Evolutionary conservation across 35 echinoderm and acorn worm species (phyloP), one percentile per base, ranked within the genome.

Genomic region (Holothuria glaberrima): DNA sequence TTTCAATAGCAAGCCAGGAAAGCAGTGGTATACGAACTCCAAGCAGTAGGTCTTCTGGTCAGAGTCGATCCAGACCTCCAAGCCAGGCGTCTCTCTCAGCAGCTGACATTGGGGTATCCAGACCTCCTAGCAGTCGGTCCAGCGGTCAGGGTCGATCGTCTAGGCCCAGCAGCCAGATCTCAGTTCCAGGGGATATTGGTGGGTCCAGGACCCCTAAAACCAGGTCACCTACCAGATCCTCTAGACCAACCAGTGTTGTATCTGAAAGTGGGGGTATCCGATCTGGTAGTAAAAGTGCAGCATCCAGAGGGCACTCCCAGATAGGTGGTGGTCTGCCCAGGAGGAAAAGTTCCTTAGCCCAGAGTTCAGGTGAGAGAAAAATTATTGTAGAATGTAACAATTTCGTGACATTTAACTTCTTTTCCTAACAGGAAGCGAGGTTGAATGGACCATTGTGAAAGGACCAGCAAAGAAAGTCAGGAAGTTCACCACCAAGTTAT

Each of bases 141-240:
- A 59, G 46, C 28, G 33, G 80, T 64, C 80, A 84, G 56, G 35
- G 36, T 9, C 6, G 74, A 48, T 78, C 74, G 9, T 84, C 80
- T 0, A 84, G 80, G 26, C 80, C 80, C 9, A 84, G 31, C 57
- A 84, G 80, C 58, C 80, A 84, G 80, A 61, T 59, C 28, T 84
- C 80, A 30, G 80, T 59, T 6, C 59, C 80, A 28, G 80, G 80
- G 74, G 74, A 78, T 48, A 48, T 78, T 19, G 74, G 74, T 28
- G 74, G 74, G 44, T 24, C 21, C 35, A 78, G 50, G 41, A 78
- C 74, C 20, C 44, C 28, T 29, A 84, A 84, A 56, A 84, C 80
- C 59, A 61, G 80, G 80, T 78, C 74, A 24, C 74, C 74, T 1
- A 78, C 74, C 21, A 48, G 74, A 19, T 48, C 74, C 21, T 78